Evolutionary conservation across 2,888 invertebrate genomes (phyloP).

Genomic region (Agrilus mali): DNA sequence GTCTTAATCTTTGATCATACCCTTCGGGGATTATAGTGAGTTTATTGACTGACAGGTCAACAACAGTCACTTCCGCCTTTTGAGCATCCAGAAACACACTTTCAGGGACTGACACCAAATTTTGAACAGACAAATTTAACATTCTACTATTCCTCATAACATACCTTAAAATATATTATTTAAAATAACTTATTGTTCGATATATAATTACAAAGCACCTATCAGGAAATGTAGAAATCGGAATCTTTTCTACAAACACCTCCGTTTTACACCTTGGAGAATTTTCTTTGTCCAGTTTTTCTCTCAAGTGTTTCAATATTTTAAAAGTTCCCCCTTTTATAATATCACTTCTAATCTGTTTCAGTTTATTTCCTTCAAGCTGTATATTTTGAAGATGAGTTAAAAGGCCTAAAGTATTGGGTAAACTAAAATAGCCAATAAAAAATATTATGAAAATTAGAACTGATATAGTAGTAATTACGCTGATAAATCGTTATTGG

Average conservation of each 20-base stretch:
- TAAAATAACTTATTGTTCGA: background rate
- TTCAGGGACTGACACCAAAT: constrained; percentile 52
- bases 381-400: constrained; percentile 70
- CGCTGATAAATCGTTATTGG: constrained; percentile 54
- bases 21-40: constrained; percentile 54
- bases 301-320: constrained; percentile 64
- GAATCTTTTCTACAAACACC: background rate
- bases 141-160: constrained; percentile 43
- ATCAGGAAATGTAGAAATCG: constrained; percentile 11
- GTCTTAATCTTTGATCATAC: constrained; percentile 30
- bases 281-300: constrained; percentile 34
- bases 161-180: constrained; percentile 32
- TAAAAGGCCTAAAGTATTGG: constrained; percentile 53
- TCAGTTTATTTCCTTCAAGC: constrained; percentile 77
- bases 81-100: constrained; percentile 58
- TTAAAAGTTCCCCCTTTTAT: constrained; percentile 72
- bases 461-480: constrained; percentile 15
- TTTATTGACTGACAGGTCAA: constrained; percentile 75
- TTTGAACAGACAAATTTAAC: constrained; percentile 49
- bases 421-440: constrained; percentile 38
- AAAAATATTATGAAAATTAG: background rate
- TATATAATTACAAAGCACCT: background rate
- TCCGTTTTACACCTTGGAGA: constrained; percentile 1
- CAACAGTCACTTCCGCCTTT: constrained; percentile 55
- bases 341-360: constrained; percentile 70